Conservation (phyloP, 2,888 invertebrate species). For the Orthonychiurus folsomi region DNA sequence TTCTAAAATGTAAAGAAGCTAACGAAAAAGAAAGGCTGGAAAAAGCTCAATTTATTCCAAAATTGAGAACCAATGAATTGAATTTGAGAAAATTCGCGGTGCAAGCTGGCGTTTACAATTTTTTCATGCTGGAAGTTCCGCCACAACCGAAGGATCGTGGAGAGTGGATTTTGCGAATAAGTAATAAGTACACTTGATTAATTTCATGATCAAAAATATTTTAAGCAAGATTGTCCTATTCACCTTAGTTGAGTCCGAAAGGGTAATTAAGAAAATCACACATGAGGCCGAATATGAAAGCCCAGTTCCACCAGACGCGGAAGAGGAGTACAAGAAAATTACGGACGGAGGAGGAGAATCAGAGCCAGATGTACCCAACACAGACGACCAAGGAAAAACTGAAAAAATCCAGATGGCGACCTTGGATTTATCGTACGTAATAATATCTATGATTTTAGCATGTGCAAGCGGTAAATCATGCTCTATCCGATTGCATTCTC, state of each 20-base stretch:
- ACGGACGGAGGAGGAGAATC: background rate
- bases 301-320: background rate
- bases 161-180: conserved; percentile 10
- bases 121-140: conserved; percentile 2
- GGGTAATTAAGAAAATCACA: conserved; percentile 4
- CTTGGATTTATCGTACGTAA: too few species aligned
- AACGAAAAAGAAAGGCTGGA: conserved; percentile 1
- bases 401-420: too few species aligned
- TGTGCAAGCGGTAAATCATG: too few species aligned
- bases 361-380: too few species aligned
- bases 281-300: background rate
- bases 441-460: too few species aligned
- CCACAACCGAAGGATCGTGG: conserved; percentile 12
- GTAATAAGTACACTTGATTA: background rate
- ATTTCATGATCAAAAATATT: background rate
- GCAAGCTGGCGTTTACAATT: conserved; percentile 10
- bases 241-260: conserved; percentile 1
- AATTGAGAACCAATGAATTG: background rate
- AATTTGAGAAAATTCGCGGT: conserved; percentile 6
- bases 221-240: background rate
- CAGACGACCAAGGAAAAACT: too few species aligned
- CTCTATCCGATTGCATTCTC: too few species aligned
- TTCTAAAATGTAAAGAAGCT: background rate
- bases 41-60: background rate
- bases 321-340: background rate